These are phyloP conservation scores for Diarsia dahlii DNA, from an alignment of 2,888 invertebrate genomes.

Conservation along the genomic window DNA sequence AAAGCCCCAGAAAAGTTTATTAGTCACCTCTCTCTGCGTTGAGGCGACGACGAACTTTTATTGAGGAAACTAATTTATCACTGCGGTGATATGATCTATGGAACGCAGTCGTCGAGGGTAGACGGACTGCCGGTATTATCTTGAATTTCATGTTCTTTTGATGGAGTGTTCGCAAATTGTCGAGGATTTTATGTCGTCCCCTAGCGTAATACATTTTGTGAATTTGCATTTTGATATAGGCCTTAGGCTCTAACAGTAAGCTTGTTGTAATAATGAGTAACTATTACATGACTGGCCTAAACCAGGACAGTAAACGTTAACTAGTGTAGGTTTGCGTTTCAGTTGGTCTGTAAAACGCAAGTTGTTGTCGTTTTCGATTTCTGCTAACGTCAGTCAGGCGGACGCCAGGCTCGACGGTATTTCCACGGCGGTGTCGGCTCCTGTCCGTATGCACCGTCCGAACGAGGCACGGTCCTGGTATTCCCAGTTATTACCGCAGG, in stretches of 20 bases:
- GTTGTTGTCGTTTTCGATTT: slow-evolving; percentile 33
- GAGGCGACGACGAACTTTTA: slow-evolving; percentile 74
- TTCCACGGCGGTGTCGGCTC: slow-evolving; percentile 75
- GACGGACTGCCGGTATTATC: slow-evolving; percentile 61
- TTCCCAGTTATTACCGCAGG: slow-evolving; percentile 87
- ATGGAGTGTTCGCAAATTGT: slow-evolving; percentile 73
- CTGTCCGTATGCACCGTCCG: slow-evolving; percentile 74
- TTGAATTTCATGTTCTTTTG: slow-evolving; percentile 73
- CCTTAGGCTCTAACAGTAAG: slow-evolving; percentile 4
- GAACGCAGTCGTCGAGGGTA: slow-evolving; percentile 72
- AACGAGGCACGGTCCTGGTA: slow-evolving; percentile 83
- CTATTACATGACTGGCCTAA: slow-evolving; percentile 1
- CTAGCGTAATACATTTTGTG: slow-evolving; percentile 39
- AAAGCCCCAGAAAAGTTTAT: slow-evolving; percentile 53
- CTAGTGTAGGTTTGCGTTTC: slow-evolving; percentile 12
- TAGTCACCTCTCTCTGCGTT: slow-evolving; percentile 65
- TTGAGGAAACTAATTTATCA: slow-evolving; percentile 81
- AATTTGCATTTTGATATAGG: slow-evolving; percentile 54
- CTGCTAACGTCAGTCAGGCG: slow-evolving; percentile 75
- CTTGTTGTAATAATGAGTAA: slow-evolving; percentile 23
- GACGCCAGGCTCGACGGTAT: slow-evolving; percentile 82
- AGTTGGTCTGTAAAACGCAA: slow-evolving; percentile 21
- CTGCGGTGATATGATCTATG: slow-evolving; percentile 79
- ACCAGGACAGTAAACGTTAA: background rate
- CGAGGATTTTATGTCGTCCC: slow-evolving; percentile 53